Percentiles rank a stretch among this genome's conserved stretches.
Evolutionary conservation across 2,888 invertebrate species (phyloP).

Genomic region (Ennomos quercinarius): DNA sequence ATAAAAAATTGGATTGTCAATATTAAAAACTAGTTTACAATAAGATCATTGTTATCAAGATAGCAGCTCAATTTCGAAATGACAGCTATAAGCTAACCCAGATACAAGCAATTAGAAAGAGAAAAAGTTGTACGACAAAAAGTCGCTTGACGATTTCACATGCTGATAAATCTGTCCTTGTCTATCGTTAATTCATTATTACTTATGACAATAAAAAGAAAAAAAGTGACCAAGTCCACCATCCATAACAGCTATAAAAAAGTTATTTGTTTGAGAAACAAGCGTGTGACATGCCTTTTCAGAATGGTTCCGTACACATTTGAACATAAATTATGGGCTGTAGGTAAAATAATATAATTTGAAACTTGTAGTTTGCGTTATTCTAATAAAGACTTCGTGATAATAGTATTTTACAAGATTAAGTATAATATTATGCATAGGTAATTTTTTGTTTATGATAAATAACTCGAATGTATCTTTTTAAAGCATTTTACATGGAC

Average conservation of each 20-base stretch:
- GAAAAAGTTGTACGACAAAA: slow-evolving; percentile 32
- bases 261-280: slow-evolving; percentile 34
- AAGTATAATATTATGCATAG: too few relatives aligned
- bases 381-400: too few relatives aligned
- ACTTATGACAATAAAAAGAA: slow-evolving; percentile 67
- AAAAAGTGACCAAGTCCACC: slow-evolving; percentile 55
- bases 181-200: slow-evolving; percentile 71
- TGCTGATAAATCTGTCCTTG: slow-evolving; percentile 56
- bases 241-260: slow-evolving; percentile 57
- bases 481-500: too few relatives aligned
- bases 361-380: too few relatives aligned
- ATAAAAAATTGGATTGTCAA: background rate
- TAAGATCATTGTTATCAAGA: slow-evolving; percentile 30
- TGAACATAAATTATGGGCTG: too few relatives aligned
- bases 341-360: slow-evolving; percentile 41
- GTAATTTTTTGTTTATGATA: too few relatives aligned
- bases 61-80: slow-evolving; percentile 24
- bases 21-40: slow-evolving; percentile 16
- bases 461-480: too few relatives aligned
- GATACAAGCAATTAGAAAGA: slow-evolving; percentile 29
- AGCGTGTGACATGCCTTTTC: slow-evolving; percentile 6
- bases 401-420: too few relatives aligned
- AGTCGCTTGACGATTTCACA: slow-evolving; percentile 56
- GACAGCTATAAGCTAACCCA: slow-evolving; percentile 21
- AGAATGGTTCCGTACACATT: slow-evolving; percentile 31